These are phyloP conservation scores for Brachylomia viminalis DNA, from an alignment of 2,888 invertebrate species.

Conservation along the genomic window DNA sequence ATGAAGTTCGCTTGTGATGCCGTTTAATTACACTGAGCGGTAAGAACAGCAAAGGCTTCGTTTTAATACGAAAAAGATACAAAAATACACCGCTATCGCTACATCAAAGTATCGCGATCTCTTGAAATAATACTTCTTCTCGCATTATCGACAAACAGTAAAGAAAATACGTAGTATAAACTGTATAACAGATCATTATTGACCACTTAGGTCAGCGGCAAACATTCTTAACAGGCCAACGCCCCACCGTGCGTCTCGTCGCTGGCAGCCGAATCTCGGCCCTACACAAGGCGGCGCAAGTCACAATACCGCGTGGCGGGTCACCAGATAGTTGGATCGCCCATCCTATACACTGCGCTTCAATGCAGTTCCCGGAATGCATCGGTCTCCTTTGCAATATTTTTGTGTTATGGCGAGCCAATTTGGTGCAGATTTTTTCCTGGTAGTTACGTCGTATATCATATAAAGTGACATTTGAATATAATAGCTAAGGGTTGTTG, in stretches of 20 bases:
- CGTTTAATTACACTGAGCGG: constrained; percentile 83
- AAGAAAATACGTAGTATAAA: constrained; percentile 82
- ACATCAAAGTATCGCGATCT: constrained; percentile 68
- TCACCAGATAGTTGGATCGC: constrained; percentile 74
- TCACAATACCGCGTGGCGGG: constrained; percentile 73
- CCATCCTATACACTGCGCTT: constrained; percentile 82
- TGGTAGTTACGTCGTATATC: constrained; percentile 68
- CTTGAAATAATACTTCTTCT: constrained; percentile 70
- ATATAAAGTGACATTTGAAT: constrained; percentile 55
- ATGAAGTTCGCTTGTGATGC: constrained; percentile 83
- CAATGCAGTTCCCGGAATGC: constrained; percentile 89
- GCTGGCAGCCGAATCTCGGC: constrained; percentile 73
- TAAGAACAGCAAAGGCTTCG: constrained; percentile 68
- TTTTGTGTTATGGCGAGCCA: constrained; percentile 82
- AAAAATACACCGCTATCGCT: constrained; percentile 65
- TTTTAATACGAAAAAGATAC: constrained; percentile 64
- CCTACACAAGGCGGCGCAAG: constrained; percentile 70
- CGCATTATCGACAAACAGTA: constrained; percentile 77
- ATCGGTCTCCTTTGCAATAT: constrained; percentile 87
- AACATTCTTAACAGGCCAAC: constrained; percentile 89
- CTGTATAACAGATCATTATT: constrained; percentile 89
- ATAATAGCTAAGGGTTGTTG: constrained; percentile 51
- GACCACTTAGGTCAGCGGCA: constrained; percentile 89
- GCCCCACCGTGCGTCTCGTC: constrained; percentile 81
- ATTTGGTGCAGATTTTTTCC: constrained; percentile 81